These are phyloP conservation scores for Eustalomyia histrio DNA, from an alignment of 2,888 invertebrate genomes.

Conservation along the genomic window DNA sequence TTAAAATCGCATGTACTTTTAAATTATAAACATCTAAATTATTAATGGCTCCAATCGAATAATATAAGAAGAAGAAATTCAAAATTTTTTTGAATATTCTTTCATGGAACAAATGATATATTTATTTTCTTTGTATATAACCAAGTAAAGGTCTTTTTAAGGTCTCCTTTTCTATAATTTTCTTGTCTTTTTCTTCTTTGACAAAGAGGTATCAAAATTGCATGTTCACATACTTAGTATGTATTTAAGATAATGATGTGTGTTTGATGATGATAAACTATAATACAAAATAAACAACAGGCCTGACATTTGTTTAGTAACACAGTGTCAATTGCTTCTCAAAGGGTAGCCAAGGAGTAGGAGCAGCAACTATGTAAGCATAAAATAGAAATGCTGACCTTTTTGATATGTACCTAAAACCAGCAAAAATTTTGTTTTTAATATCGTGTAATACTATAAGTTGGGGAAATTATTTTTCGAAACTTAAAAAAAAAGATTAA, in stretches of 20 bases:
- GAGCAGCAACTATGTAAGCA: neutral
- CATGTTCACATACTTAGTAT: neutral
- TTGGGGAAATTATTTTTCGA: no score
- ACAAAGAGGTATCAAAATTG: neutral
- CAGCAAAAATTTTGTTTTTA: no score
- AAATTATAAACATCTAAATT: no score
- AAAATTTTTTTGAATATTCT: no score
- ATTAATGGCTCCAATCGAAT: no score
- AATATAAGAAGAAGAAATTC: no score
- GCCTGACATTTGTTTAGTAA: neutral
- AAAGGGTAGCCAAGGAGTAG: neutral
- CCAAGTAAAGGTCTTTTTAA: neutral
- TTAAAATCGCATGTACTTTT: no score
- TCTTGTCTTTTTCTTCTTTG: neutral
- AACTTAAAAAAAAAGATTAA: no score
- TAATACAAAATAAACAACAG: neutral
- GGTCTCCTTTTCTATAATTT: neutral
- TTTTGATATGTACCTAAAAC: neutral
- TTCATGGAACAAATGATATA: no score
- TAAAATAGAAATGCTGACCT: neutral
- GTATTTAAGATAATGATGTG: slow-evolving; percentile 33
- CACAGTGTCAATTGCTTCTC: neutral
- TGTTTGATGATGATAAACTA: slow-evolving; percentile 41
- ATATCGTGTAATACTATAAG: no score
- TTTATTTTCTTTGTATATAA: neutral